Evolutionary conservation across 2,888 invertebrate genomes (phyloP).

Genomic region (Ochropleura leucogaster): DNA sequence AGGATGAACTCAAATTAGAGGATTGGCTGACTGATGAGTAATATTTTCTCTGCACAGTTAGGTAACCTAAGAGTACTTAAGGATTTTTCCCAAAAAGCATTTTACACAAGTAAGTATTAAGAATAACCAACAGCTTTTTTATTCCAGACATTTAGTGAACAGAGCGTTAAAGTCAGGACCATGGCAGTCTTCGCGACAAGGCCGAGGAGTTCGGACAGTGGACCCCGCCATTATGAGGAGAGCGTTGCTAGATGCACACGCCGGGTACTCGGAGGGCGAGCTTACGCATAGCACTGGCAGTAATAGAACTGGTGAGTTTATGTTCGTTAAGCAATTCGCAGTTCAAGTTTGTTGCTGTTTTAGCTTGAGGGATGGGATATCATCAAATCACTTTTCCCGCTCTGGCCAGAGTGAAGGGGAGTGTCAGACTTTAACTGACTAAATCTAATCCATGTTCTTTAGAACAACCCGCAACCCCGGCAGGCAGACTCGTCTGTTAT

Average conservation of each 20-base stretch:
- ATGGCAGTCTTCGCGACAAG: slow-evolving; percentile 93
- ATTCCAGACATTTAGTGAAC: slow-evolving; percentile 94
- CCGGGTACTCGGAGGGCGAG: slow-evolving; percentile 78
- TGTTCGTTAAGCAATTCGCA: background rate
- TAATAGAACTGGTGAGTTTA: slow-evolving; percentile 77
- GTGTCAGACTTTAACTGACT: too few relatives aligned
- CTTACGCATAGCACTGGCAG: slow-evolving; percentile 64
- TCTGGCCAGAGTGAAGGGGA: too few relatives aligned
- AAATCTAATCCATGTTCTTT: too few relatives aligned
- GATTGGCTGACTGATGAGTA: background rate
- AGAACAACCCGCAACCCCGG: too few relatives aligned
- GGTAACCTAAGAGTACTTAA: too few relatives aligned
- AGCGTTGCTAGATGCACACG: slow-evolving; percentile 90
- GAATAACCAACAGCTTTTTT: background rate
- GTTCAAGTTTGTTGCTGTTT: background rate
- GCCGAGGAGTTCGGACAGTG: slow-evolving; percentile 91
- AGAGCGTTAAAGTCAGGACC: slow-evolving; percentile 92
- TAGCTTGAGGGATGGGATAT: background rate
- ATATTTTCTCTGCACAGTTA: background rate
- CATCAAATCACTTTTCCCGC: too few relatives aligned
- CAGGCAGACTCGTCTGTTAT: too few relatives aligned
- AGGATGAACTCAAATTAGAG: background rate
- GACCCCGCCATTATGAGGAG: slow-evolving; percentile 94
- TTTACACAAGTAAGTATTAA: background rate
- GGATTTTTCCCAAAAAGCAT: background rate